These are phyloP conservation scores for Crotophaga sulcirostris DNA, from an alignment of 2,113 vertebrate species.

Conservation along the genomic window DNA sequence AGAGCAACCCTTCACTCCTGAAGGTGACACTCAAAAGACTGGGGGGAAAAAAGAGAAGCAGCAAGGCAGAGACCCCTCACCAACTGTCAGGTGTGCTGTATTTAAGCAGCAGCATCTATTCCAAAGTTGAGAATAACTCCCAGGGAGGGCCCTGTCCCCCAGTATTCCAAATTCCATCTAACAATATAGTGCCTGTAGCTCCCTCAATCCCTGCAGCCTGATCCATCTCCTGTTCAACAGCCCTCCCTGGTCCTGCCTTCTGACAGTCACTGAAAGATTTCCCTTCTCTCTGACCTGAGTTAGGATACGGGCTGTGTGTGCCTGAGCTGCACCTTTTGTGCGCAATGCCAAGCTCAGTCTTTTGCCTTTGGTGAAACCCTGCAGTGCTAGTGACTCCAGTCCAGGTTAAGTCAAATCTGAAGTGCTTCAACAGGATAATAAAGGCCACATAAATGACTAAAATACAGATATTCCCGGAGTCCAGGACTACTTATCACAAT, in stretches of 20 bases:
- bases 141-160: not conserved
- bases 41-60: not conserved
- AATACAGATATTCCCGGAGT: not conserved
- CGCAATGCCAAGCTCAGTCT: fast-evolving
- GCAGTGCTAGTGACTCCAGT: not conserved
- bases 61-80: not conserved
- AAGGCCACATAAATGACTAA: not conserved
- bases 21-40: not conserved
- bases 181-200: not conserved
- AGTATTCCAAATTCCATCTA: not conserved
- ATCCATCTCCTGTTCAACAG: not conserved
- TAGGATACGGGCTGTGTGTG: not conserved
- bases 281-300: not conserved
- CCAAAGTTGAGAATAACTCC: not conserved
- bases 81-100: not conserved
- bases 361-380: not conserved
- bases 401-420: not conserved
- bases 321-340: not conserved
- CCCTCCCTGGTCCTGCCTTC: not conserved
- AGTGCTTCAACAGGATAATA: not conserved
- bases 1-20: not conserved
- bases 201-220: not conserved
- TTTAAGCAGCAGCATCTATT: not conserved
- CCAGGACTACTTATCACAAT: not conserved
- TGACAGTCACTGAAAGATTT: not conserved